Evolutionary conservation across 2,888 invertebrate species (phyloP).

Genomic region (Linnaemya vulpina): DNA sequence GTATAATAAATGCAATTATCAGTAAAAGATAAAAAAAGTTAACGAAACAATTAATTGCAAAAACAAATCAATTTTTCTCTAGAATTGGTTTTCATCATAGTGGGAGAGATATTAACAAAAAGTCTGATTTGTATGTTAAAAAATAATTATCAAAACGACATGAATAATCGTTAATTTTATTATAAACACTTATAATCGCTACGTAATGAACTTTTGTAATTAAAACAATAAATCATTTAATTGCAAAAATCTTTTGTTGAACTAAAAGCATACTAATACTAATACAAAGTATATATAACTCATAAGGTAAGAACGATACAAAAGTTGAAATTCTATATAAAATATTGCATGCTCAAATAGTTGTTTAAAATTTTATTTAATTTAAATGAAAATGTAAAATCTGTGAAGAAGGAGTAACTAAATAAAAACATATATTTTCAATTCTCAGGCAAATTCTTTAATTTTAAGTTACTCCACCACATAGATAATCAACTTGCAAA

Average conservation of each 20-base stretch:
- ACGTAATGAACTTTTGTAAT: not conserved
- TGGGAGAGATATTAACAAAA: slow-evolving; percentile 69
- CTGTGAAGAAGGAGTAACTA: too few relatives aligned
- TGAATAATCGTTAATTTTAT: not conserved
- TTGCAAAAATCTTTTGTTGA: slow-evolving; percentile 16
- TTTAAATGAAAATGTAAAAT: too few relatives aligned
- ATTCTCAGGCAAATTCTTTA: too few relatives aligned
- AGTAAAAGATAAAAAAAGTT: not conserved
- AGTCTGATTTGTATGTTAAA: slow-evolving; percentile 67
- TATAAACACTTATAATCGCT: not conserved
- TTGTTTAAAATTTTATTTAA: not conserved
- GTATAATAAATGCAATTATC: slow-evolving; percentile 31
- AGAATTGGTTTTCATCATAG: slow-evolving; percentile 63
- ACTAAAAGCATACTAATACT: not conserved
- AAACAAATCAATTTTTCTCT: slow-evolving; percentile 26
- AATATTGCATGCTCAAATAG: not conserved
- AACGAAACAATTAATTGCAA: slow-evolving; percentile 7
- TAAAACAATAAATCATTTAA: not conserved
- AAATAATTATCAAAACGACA: slow-evolving; percentile 15
- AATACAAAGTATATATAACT: slow-evolving; percentile 16
- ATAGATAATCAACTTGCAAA: too few relatives aligned
- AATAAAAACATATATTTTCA: too few relatives aligned
- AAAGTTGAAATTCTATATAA: not conserved
- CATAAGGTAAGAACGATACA: slow-evolving; percentile 54
- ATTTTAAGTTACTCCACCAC: too few relatives aligned